Conservation (phyloP, 2,888 invertebrate species). For the Listrodromus nycthemerus region DNA sequence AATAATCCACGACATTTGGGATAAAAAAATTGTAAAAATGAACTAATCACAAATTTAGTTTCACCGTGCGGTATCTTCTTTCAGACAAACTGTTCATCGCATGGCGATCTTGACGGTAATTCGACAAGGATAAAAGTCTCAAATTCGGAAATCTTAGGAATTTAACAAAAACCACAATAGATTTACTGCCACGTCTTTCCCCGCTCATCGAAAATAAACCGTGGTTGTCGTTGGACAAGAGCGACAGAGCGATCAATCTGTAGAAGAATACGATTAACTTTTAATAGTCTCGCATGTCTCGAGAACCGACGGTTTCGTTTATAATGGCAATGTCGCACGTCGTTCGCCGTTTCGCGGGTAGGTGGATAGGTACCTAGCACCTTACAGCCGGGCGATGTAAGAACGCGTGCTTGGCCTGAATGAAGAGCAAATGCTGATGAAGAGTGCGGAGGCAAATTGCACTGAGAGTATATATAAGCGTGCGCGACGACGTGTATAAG, state of each 20-base stretch:
- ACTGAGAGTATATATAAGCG: constrained; percentile 22
- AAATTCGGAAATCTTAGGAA: too few species aligned
- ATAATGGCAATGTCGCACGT: background rate
- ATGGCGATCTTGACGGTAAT: too few species aligned
- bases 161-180: too few species aligned
- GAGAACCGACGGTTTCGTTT: background rate
- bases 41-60: too few species aligned
- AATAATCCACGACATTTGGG: too few species aligned
- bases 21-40: too few species aligned
- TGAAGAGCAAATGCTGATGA: constrained; percentile 48
- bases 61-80: too few species aligned
- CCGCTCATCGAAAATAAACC: background rate
- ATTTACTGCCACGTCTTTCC: background rate
- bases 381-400: constrained; percentile 4
- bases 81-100: too few species aligned
- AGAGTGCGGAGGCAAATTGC: constrained; percentile 48
- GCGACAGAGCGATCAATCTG: background rate
- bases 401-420: constrained; percentile 46
- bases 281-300: background rate
- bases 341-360: constrained; percentile 35
- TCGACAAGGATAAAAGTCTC: too few species aligned
- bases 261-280: constrained; percentile 14
- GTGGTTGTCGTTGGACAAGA: background rate
- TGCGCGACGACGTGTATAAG: constrained; percentile 33
- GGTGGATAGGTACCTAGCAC: background rate